Percentiles rank a stretch among this genome's conserved stretches.
phyloP scores from a whole-genome alignment of 2,797 vertebrate genomes.

The Myotis vivesi region DNA sequence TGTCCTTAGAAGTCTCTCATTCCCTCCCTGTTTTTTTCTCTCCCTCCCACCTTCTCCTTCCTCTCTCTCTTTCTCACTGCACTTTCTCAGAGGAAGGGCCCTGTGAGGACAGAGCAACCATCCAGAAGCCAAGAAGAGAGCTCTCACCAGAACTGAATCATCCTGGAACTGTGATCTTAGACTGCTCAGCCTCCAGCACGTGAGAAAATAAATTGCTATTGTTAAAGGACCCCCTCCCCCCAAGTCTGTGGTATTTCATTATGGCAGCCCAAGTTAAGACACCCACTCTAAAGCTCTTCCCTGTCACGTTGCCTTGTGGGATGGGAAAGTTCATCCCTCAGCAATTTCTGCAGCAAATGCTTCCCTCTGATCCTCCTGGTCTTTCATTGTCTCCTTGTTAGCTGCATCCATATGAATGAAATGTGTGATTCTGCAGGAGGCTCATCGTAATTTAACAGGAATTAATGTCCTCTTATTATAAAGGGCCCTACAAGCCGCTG shows the following conservation, averaged over 20 bases:
- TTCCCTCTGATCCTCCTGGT: neutral
- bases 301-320: neutral
- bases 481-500: constrained; percentile 65
- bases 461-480: constrained; percentile 77
- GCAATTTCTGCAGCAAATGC: constrained; percentile 31
- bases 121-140: neutral
- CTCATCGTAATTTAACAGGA: constrained; percentile 69
- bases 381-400: constrained; percentile 51
- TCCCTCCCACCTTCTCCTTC: no score
- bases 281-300: neutral
- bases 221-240: neutral
- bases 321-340: neutral
- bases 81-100: neutral
- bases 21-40: neutral
- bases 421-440: constrained; percentile 61
- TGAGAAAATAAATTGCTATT: neutral
- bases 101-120: neutral
- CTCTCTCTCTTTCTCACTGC: neutral
- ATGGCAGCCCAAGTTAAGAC: accelerated
- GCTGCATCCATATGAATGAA: constrained; percentile 27
- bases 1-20: neutral
- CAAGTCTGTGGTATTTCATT: no score
- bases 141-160: neutral
- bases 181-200: neutral
- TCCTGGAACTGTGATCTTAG: neutral